Conservation (phyloP, 2,797 vertebrate genomes). For the Momotus momota region DNA sequence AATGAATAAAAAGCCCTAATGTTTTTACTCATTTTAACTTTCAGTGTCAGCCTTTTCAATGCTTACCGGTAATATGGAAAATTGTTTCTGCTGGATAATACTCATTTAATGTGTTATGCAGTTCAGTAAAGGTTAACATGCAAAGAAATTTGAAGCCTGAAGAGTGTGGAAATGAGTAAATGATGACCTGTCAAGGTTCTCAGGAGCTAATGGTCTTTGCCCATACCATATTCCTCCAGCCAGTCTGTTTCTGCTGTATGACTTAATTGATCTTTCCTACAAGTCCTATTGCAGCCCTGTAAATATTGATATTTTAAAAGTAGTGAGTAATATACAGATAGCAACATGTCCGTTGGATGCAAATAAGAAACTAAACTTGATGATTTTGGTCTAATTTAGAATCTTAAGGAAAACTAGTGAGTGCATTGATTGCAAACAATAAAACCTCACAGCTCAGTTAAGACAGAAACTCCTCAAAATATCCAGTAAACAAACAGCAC, state of each 20-base stretch:
- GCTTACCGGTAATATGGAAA: neutral
- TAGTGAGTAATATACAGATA: neutral
- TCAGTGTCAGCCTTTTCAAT: neutral
- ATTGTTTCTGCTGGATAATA: neutral
- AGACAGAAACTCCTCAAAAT: neutral
- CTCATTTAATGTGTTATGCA: neutral
- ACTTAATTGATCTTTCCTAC: neutral
- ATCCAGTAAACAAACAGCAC: neutral
- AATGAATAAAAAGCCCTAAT: rapidly evolving
- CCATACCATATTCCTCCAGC: neutral
- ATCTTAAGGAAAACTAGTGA: neutral
- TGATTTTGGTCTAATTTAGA: neutral
- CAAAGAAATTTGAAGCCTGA: neutral
- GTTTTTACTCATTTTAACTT: neutral
- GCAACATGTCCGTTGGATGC: neutral
- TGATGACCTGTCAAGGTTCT: neutral
- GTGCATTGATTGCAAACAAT: neutral
- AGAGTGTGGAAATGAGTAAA: neutral
- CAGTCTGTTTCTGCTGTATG: neutral
- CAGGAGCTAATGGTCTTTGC: neutral
- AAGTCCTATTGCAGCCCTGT: neutral
- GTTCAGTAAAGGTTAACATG: neutral
- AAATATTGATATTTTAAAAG: neutral
- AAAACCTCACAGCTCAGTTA: neutral
- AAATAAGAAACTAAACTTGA: neutral